Evolutionary conservation across 2,888 invertebrate species (phyloP).

Genomic region (Pediacus dermestoides): DNA sequence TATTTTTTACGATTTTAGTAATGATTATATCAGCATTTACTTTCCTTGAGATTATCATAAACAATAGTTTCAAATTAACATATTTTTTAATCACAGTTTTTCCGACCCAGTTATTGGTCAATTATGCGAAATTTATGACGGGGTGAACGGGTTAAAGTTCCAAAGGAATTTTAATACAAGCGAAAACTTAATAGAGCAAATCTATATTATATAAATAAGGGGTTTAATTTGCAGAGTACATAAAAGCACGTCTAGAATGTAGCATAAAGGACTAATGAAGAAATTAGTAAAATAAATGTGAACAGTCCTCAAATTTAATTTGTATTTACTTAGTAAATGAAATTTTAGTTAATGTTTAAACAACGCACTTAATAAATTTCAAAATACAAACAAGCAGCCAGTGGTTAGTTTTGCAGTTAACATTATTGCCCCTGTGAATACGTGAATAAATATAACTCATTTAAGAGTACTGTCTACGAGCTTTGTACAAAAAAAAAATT

Average conservation of each 20-base stretch:
- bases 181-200: conserved; percentile 7
- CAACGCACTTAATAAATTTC: conserved; percentile 8
- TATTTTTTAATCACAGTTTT: too few relatives aligned
- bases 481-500: too few relatives aligned
- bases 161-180: too few relatives aligned
- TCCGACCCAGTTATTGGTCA: too few relatives aligned
- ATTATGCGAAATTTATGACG: too few relatives aligned
- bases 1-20: too few relatives aligned
- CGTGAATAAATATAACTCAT: background rate
- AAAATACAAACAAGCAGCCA: background rate
- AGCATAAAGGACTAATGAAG: conserved; percentile 18
- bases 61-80: too few relatives aligned
- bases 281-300: conserved; percentile 26
- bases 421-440: conserved; percentile 1
- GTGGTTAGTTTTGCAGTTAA: conserved; percentile 3
- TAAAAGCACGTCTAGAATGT: conserved; percentile 7
- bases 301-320: conserved; percentile 25
- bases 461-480: background rate
- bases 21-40: too few relatives aligned
- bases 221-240: conserved; percentile 7
- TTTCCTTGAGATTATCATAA: too few relatives aligned
- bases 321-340: conserved; percentile 25
- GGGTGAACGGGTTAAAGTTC: too few relatives aligned
- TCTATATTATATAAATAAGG: conserved; percentile 6
- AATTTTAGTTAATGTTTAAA: conserved; percentile 18